Conservation (phyloP, 2,888 invertebrate genomes). For the Incurvaria masculella region DNA sequence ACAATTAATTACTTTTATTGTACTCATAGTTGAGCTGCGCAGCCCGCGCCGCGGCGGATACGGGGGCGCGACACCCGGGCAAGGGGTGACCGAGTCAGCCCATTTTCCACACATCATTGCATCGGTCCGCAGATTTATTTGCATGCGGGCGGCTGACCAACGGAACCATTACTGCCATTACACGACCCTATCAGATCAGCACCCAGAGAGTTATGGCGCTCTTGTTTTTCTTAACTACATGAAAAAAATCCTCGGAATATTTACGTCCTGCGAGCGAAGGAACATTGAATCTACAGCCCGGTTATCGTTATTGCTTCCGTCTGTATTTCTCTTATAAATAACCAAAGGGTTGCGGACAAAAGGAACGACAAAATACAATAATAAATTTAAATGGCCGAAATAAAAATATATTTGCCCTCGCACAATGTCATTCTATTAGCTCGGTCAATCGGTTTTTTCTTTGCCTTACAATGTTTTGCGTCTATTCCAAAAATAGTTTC, state of each 20-base stretch:
- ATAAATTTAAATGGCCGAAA: not conserved
- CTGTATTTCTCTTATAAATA: no score
- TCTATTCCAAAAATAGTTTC: no score
- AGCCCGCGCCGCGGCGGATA: not conserved
- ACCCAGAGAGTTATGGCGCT: slow-evolving; percentile 50
- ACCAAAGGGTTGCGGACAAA: not conserved
- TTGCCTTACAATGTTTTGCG: no score
- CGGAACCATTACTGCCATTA: slow-evolving; percentile 55
- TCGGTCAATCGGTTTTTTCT: no score
- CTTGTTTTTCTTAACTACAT: slow-evolving; percentile 51
- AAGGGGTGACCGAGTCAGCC: slow-evolving; percentile 16
- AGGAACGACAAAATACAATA: not conserved
- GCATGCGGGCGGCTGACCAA: slow-evolving; percentile 59
- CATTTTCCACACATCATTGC: slow-evolving; percentile 59
- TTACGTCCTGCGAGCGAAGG: no score
- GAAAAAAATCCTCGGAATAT: slow-evolving; percentile 31
- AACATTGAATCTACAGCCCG: not conserved
- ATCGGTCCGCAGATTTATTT: slow-evolving; percentile 57
- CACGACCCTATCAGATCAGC: slow-evolving; percentile 50
- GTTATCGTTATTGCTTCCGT: not conserved
- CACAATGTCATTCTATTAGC: no score
- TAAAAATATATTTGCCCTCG: not conserved
- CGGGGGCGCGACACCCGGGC: no score
- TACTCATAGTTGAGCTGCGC: not conserved
- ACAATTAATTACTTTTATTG: no score